Conservation (phyloP, 2,888 invertebrate genomes). For the Drosophila mercatorum region DNA sequence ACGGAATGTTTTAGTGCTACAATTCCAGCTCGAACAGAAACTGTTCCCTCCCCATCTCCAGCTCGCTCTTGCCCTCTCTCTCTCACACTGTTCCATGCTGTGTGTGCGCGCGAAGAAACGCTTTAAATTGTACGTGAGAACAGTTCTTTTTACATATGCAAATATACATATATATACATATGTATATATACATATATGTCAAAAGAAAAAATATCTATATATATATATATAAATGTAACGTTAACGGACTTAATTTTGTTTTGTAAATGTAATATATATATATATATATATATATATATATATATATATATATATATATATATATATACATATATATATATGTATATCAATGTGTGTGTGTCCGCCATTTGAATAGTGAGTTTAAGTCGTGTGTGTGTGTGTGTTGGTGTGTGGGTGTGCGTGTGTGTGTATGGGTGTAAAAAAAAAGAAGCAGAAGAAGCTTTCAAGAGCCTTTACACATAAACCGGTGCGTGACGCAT, state of each 20-base stretch:
- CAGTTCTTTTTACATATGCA: constrained; percentile 22
- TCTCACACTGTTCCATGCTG: not conserved
- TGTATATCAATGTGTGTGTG: constrained; percentile 7
- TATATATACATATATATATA: not conserved
- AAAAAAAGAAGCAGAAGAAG: constrained; percentile 30
- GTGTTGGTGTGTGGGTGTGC: not conserved
- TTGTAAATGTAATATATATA: constrained; percentile 5
- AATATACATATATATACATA: constrained; percentile 12
- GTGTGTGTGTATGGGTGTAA: constrained; percentile 5
- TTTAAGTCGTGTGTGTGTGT: constrained; percentile 16
- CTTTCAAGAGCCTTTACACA: constrained; percentile 48
- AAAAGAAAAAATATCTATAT: constrained; percentile 28
- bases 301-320: constrained; percentile 12
- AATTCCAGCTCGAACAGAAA: constrained; percentile 39
- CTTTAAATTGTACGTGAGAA: constrained; percentile 15
- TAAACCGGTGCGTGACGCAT: constrained; percentile 39
- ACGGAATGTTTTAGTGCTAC: constrained; percentile 51
- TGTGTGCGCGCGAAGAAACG: not conserved
- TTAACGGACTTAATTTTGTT: constrained; percentile 33
- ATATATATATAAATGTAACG: constrained; percentile 35
- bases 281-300: not conserved
- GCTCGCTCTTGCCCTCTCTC: not conserved
- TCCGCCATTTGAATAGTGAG: constrained; percentile 33
- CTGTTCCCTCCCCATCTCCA: constrained; percentile 5
- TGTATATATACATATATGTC: constrained; percentile 15